Evolutionary conservation across 2,797 vertebrate species (phyloP), one percentile per base, ranked within the genome.

Genomic region (Lophotriccus pileatus): DNA sequence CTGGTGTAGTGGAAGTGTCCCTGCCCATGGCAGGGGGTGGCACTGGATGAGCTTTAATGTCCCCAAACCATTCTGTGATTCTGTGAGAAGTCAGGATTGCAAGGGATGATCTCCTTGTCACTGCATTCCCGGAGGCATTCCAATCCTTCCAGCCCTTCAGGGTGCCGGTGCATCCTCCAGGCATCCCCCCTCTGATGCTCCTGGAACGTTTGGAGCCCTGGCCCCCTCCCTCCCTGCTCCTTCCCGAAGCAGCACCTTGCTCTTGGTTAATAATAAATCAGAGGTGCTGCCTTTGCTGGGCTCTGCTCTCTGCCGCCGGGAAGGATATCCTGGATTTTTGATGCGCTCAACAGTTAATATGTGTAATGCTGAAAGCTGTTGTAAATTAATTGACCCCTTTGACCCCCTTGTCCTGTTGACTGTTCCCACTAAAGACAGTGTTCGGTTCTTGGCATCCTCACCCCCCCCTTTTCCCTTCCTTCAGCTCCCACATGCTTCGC

Each of bases 351-450:
- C 76, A 50, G 53, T 95, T 87, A 94, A 95, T 64, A 53, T 53
- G 56, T 74, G 84, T 67, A 21, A 14, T 43, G n/a, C 73, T 46
- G 89, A 93, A 94, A 87, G 56, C 76, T 50, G 50, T 74, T 93
- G 78, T 90, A 94, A 95, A 92, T 95, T 95, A 86, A 91, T 67
- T 96, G 95, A 90, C 83, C 94, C 78, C 55, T 49, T 46, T 69
- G 86, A 69, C 93, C 82, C 32, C 67, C 72, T 82, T 59, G 81
- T 91, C 89, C 92, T 36, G 16, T 44, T 78, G 79, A 68, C 67
- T 84, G 77, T 86, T 90, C 78, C 74, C 58, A 60, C 89, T 94
- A n/a, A 63, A 93, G 67, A 39, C 90, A 60, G 8, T 22, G 56
- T 13, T 81, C 39, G 39, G 36, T 87, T 95, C 88, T 95, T 92